Evolutionary conservation across 35 echinoderm and acorn worm genomes (phyloP), one percentile per base, ranked within the genome.

Genomic region (Eucidaris tribuloides): DNA sequence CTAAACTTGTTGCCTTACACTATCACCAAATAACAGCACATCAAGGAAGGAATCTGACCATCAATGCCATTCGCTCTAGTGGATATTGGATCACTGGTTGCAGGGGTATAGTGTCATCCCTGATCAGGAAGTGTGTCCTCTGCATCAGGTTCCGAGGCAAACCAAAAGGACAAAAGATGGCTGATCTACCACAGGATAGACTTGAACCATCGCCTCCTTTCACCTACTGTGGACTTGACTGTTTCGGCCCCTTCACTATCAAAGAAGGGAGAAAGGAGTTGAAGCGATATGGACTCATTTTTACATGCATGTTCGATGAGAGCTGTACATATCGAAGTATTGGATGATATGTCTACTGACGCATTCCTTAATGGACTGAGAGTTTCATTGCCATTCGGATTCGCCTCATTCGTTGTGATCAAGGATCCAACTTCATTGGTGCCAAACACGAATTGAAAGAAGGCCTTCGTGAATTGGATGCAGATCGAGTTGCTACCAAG

Each of bases 191-290:
- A 61, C 46, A 42, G 35, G 87, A 90, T 37, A 34, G 86, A 48
- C 9, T 83, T 36, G 27, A 77, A 46, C 63, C 87, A 17, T 28
- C 80, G 2, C 81, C 80, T 24, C 87, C 86, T n/a, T 89, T 94
- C 46, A 83, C 81, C 22, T 85, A 89, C 57, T 88, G 91, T 65
- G 91, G 81, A 42, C 60, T 93, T 33, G 91, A 93, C 64, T 88
- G 30, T 34, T 93, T 93, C 79, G 91, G 91, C 29, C 85, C 79
- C 18, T 92, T 81, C 35, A 42, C 35, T 30, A 64, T 88, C 2
- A 82, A 74, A 50, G 77, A 92, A 49, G 52, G 85, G 33, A 5
- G 85, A 49, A 87, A 58, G 4, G 37, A 83, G 32, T 35, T 85
- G 41, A 92, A 92, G 42, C 54, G 90, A 11, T 92, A 88, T 74